Evolutionary conservation across 2,888 invertebrate species (phyloP).

Genomic region (Ramazzottius varieornatus): DNA sequence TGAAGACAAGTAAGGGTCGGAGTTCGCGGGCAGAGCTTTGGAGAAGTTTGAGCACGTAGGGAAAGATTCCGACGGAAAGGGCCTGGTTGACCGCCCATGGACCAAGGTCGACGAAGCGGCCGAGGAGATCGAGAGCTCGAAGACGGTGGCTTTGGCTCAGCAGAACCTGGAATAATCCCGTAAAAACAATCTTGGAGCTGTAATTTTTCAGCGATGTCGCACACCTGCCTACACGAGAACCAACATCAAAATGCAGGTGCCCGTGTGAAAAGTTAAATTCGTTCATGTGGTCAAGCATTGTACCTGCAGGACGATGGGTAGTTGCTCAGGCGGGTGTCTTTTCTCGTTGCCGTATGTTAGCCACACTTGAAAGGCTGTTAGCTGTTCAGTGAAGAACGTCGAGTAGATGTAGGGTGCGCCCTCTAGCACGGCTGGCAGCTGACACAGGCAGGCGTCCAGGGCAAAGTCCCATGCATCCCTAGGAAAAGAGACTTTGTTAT

Average conservation of each 20-base stretch:
- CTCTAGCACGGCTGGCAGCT: conserved; percentile 36
- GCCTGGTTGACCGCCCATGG: conserved; percentile 78
- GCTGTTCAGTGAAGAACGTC: conserved; percentile 86
- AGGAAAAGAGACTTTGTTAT: conserved; percentile 8
- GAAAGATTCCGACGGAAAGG: conserved; percentile 88
- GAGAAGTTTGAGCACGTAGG: conserved; percentile 81
- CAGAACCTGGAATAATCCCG: conserved; percentile 27
- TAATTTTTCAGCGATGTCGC: no score
- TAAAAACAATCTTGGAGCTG: no score
- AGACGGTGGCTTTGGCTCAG: conserved; percentile 58
- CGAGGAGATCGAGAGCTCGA: conserved; percentile 71
- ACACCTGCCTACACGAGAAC: no score
- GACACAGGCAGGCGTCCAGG: conserved; percentile 69
- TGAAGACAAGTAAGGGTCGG: conserved; percentile 71
- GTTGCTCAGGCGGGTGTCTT: conserved; percentile 58
- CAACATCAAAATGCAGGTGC: no score
- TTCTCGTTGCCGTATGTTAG: conserved; percentile 47
- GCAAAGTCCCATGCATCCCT: conserved; percentile 94
- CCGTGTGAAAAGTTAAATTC: conserved; percentile 10
- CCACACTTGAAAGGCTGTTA: conserved; percentile 92
- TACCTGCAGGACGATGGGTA: conserved; percentile 87
- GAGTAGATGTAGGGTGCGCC: conserved; percentile 10
- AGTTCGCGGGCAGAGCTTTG: conserved; percentile 80
- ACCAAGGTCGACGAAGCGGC: conserved; percentile 73
- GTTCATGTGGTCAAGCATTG: conserved; percentile 14